Evolutionary conservation across 2,797 vertebrate genomes (phyloP).

Genomic region (Sciurus carolinensis): DNA sequence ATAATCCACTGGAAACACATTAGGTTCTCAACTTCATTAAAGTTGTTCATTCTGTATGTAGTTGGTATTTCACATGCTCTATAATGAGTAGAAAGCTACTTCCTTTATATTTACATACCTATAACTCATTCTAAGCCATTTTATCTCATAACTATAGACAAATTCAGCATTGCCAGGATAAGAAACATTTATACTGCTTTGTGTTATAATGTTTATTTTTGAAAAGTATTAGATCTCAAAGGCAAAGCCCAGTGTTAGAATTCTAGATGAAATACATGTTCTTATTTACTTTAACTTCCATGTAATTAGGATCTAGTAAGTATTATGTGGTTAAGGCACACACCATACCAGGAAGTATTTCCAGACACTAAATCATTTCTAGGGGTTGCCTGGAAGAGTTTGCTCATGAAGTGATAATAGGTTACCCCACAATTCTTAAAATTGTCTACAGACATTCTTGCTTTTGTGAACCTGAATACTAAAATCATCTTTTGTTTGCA

Average conservation of each 20-base stretch:
- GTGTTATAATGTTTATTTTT: conserved; percentile 47
- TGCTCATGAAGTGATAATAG: neutral
- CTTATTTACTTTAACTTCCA: conserved; percentile 74
- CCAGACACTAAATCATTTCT: neutral
- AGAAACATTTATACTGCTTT: conserved; percentile 56
- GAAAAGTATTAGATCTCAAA: conserved; percentile 28
- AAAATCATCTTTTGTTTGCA: conserved; percentile 61
- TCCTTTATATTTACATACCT: neutral
- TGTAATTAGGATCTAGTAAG: conserved; percentile 76
- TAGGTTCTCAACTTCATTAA: neutral
- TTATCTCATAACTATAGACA: neutral
- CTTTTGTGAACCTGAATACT: conserved; percentile 52
- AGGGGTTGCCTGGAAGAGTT: neutral
- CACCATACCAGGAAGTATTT: conserved; percentile 74
- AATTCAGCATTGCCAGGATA: conserved; percentile 12
- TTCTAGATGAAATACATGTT: conserved; percentile 70
- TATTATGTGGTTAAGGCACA: conserved; percentile 80
- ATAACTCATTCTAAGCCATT: neutral
- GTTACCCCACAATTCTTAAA: neutral
- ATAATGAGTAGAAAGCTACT: neutral
- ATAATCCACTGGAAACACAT: neutral
- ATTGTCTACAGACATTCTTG: neutral
- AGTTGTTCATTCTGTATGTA: too few species aligned
- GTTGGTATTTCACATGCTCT: neutral
- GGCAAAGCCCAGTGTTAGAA: conserved; percentile 53